Evolutionary conservation across 2,888 invertebrate species (phyloP), one percentile per base, ranked within the genome.

Genomic region (Sericinus montela): DNA sequence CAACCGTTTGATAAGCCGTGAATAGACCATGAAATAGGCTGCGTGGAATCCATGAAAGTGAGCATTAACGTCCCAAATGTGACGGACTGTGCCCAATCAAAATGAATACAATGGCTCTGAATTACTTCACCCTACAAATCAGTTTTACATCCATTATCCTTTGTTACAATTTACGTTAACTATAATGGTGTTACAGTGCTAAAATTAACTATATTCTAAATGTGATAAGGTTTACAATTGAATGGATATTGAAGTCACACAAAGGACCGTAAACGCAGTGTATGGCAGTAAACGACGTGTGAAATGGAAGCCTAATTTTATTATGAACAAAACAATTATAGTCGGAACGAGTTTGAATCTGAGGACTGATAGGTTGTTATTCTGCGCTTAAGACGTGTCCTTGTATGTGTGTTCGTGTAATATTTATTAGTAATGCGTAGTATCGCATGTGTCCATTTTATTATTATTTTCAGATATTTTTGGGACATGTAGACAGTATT

Each of bases 291-390:
- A 66, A 65, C 65, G 59, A 65, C 62, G 67, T 73, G 72, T 68
- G 65, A 71, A 76, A 75, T 75, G 60, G 69, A 71, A 68, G 58
- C 60, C 67, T 76, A 73, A 76, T 75, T 75, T 74, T 66, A 73
- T 75, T 76, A 73, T 65, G 62, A 62, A 64, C 58, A 62, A 68
- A 72, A 72, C 72, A 69, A 62, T 67, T 67, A 60, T 55, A 51
- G 55, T 56, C 48, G 46, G 46, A 52, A 53, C 28, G 44, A 56
- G 44, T 53, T 55, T 46, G 55, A 44, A 52, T 52, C 36, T 46
- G 46, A 45, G 37, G 42, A 41, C 37, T 29, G 51, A 40, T 53
- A 36, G 53, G 34, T 34, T 11, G 39, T 43, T 44, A 11, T 43
- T 13, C 34, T 11, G 43, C 32, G n/a, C 35, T 41, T 16, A 28